Evolutionary conservation across 1,140 invertebrate species (phyloP), one percentile per base, ranked within the genome.

Genomic region (Scaptomyza pallida): DNA sequence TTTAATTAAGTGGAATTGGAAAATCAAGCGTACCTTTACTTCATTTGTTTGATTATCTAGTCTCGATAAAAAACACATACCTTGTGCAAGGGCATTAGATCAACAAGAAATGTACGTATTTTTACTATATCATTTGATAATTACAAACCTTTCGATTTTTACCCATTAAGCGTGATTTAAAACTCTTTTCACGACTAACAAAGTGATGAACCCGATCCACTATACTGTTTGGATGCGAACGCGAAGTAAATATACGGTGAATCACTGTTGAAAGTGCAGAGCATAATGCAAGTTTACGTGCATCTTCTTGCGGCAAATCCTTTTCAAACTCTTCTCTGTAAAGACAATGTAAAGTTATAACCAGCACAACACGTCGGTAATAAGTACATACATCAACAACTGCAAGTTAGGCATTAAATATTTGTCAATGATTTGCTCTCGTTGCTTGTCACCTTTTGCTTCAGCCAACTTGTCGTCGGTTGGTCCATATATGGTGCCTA

Each of bases 401-500:
- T 96, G 95, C 75, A 97, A 92, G 82, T 95, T 95, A 41, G 95
- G 95, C 73, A 95, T 89, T 43, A 98, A 92, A 94, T 94, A 78
- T 92, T 94, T 92, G 86, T 97, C 94, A 74, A 96, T 94, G 92
- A 95, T 94, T 43, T 94, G 92, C 92, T 98, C 96, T 91, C 95
- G 95, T 40, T 93, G 90, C 92, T 96, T 97, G 89, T 98, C 97
- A 52, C 95, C 93, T 75, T 95, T 95, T 63, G 96, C 96, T 86
- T 96, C 95, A 68, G 95, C 94, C 3, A 99, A 92, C 64, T 96
- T 94, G 43, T 94, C 92, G 91, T 98, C 97, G n/a, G 94, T 93
- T 2, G 97, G 96, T 12, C 97, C 97, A 92, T 97, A 99, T 51
- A 99, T 94, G 35, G 95, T 96, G 9, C 96, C 97, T 48, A 98